Evolutionary conservation across 1,140 invertebrate species (phyloP).

Genomic region (Formica exsecta): DNA sequence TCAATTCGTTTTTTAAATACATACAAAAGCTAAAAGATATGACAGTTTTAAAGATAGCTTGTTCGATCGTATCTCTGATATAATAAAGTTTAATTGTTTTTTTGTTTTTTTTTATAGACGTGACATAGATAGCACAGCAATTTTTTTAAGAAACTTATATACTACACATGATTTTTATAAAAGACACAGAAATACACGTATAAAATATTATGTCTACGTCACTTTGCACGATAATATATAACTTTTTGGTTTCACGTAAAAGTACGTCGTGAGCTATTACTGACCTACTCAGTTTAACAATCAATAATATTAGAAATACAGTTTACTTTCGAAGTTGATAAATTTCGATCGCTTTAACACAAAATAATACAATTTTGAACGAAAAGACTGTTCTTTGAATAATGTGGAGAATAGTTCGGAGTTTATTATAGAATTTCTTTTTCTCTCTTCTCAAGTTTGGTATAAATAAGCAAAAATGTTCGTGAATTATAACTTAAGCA

Average conservation of each 20-base stretch:
- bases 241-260: conserved; percentile 32
- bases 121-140: no score
- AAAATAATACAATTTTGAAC: conserved; percentile 44
- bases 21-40: background rate
- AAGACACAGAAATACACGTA: background rate
- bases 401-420: conserved; percentile 34
- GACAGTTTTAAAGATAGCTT: conserved; percentile 12
- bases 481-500: conserved; percentile 32
- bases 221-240: conserved; percentile 33
- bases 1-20: background rate
- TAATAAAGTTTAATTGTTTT: conserved; percentile 21
- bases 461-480: conserved; percentile 6
- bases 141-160: conserved; percentile 9
- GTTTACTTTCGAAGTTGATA: conserved; percentile 38
- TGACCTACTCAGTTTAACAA: conserved; percentile 39
- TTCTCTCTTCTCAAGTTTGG: conserved; percentile 21
- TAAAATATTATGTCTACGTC: conserved; percentile 31
- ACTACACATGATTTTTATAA: background rate
- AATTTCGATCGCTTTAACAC: conserved; percentile 47
- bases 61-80: background rate
- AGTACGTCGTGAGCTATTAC: conserved; percentile 48
- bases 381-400: conserved; percentile 49
- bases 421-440: conserved; percentile 43
- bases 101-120: background rate
- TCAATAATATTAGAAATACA: conserved; percentile 45